Conservation (phyloP, 2,888 invertebrate genomes). For the Ceratothoa steindachneri region DNA sequence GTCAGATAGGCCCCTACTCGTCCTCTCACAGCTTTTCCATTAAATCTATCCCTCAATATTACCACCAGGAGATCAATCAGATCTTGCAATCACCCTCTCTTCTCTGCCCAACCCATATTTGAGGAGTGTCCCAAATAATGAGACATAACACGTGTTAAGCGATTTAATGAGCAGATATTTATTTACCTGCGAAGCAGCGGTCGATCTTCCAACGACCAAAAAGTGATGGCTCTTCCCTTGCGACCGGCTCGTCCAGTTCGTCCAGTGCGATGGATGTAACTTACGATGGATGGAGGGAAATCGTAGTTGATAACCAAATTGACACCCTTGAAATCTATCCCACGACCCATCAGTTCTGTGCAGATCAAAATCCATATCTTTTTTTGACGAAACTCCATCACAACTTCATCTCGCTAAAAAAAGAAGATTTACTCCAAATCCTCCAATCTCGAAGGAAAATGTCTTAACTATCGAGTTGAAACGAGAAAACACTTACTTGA, state of each 20-base stretch:
- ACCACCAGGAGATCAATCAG: too few relatives aligned
- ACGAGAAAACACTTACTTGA: slow-evolving; percentile 61
- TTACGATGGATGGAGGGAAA: slow-evolving; percentile 83
- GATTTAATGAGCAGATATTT: too few relatives aligned
- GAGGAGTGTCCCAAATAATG: too few relatives aligned
- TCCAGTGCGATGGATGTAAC: slow-evolving; percentile 83
- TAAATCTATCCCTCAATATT: too few relatives aligned
- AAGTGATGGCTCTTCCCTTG: slow-evolving; percentile 82
- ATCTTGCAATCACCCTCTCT: too few relatives aligned
- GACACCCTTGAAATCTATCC: slow-evolving; percentile 94
- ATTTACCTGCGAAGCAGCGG: slow-evolving; percentile 68
- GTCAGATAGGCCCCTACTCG: too few relatives aligned
- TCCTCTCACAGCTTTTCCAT: too few relatives aligned
- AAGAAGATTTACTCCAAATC: neutral
- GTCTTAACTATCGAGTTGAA: too few relatives aligned
- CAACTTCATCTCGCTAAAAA: slow-evolving; percentile 80
- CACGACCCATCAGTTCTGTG: slow-evolving; percentile 93
- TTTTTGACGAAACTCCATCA: slow-evolving; percentile 83
- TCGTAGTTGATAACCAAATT: slow-evolving; percentile 96
- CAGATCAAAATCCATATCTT: slow-evolving; percentile 93
- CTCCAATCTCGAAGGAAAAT: neutral
- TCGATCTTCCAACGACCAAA: slow-evolving; percentile 88
- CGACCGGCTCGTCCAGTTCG: slow-evolving; percentile 91
- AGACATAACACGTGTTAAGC: too few relatives aligned
- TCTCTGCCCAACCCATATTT: too few relatives aligned